A percentile compares a stretch with the other conserved stretches of the same genome.
Evolutionary conservation across 1,140 invertebrate genomes (phyloP).

Genomic region (Anastrepha ludens): DNA sequence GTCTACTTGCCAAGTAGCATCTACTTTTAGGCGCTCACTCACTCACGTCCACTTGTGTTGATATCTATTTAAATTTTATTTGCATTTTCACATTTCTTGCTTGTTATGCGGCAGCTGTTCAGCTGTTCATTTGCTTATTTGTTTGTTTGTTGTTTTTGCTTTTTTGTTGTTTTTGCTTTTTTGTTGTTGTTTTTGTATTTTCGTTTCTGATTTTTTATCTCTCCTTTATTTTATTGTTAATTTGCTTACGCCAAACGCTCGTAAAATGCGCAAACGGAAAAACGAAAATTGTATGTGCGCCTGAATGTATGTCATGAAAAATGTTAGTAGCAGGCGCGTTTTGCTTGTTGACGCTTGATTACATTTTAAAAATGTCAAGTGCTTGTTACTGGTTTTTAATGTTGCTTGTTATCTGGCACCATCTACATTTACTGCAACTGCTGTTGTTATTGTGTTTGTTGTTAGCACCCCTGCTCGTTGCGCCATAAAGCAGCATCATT

Average conservation of each 20-base stretch:
- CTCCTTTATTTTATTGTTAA: neutral
- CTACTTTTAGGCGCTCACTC: neutral
- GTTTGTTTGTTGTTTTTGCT: neutral
- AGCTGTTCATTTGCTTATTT: neutral
- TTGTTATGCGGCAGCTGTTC: neutral
- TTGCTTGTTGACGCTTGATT: conserved; percentile 51
- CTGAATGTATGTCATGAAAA: conserved; percentile 37
- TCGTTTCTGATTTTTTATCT: neutral
- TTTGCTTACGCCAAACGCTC: conserved; percentile 42
- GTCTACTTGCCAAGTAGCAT: neutral
- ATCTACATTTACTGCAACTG: neutral
- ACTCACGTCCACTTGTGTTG: conserved; percentile 32
- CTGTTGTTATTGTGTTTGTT: neutral
- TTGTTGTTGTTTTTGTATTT: neutral
- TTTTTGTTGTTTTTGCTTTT: neutral
- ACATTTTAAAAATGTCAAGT: conserved; percentile 55
- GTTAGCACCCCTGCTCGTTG: neutral
- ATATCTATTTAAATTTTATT: conserved; percentile 34
- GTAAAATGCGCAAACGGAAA: conserved; percentile 21
- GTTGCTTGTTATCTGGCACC: conserved; percentile 31
- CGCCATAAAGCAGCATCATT: conserved; percentile 41
- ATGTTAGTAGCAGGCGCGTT: neutral
- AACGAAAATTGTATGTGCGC: conserved; percentile 1
- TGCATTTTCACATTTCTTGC: neutral
- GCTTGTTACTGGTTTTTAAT: conserved; percentile 52